phyloP scores from a whole-genome alignment of 2,888 invertebrate species.

The Frankliniella fusca region DNA sequence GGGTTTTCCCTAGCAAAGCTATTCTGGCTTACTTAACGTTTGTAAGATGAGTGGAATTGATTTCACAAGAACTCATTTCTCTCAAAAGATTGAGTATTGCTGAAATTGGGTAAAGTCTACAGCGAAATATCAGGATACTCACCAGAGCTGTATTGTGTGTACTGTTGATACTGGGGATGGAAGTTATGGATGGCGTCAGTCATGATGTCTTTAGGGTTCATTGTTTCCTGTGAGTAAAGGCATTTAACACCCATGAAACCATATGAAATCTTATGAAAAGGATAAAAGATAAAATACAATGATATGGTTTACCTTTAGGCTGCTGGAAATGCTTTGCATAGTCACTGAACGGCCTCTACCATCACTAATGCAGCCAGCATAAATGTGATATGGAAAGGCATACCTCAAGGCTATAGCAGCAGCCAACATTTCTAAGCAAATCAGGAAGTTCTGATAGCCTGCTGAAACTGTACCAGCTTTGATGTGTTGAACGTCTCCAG shows the following conservation, averaged over 20 bases:
- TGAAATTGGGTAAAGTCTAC: not conserved
- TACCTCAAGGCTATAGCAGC: conserved; percentile 94
- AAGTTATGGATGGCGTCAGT: conserved; percentile 99
- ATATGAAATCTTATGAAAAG: not conserved
- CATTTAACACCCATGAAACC: not conserved
- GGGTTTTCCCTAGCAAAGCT: not conserved
- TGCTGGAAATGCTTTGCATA: conserved; percentile 98
- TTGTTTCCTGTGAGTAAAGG: conserved; percentile 69
- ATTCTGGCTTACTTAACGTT: too few species aligned
- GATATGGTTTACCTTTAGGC: conserved; percentile 71
- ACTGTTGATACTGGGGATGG: conserved; percentile 99
- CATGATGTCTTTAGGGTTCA: conserved; percentile 99
- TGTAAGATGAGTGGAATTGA: conserved; percentile 25
- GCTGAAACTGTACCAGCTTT: conserved; percentile 95
- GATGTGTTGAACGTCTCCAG: conserved; percentile 70
- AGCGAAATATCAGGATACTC: conserved; percentile 46
- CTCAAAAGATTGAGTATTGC: not conserved
- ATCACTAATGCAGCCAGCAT: conserved; percentile 75
- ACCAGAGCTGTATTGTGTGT: conserved; percentile 96
- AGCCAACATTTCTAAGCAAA: conserved; percentile 98
- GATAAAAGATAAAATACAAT: conserved; percentile 28
- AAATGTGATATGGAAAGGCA: conserved; percentile 90
- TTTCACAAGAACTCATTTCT: conserved; percentile 30
- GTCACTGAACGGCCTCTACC: conserved; percentile 89
- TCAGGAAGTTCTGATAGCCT: conserved; percentile 98